A percentile compares a stretch with the other conserved stretches of the same genome.
phyloP scores from a whole-genome alignment of 2,888 invertebrate species.

The Protophormia terraenovae region DNA sequence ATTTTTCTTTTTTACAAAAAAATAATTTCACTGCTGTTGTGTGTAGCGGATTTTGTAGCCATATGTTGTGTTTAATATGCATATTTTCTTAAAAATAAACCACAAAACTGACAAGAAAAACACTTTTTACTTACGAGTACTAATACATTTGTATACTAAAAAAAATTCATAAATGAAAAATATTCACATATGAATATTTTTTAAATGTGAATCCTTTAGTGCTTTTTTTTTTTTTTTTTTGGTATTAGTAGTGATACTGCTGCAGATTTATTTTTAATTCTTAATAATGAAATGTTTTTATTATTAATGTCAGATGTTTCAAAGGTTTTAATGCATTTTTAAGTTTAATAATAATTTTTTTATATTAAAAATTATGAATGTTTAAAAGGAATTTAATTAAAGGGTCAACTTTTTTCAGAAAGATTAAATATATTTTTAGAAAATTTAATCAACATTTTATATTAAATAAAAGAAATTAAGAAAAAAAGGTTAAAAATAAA shows the following conservation, averaged over 20 bases:
- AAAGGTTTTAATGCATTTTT: not conserved
- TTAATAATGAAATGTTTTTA: not conserved
- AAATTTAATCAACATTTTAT: no score
- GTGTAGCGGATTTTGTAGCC: constrained; percentile 8
- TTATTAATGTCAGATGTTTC: not conserved
- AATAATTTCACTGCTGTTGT: not conserved
- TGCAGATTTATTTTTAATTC: constrained; percentile 14
- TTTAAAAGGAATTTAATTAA: no score
- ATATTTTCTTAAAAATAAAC: not conserved
- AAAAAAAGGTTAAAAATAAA: no score
- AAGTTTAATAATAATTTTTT: no score
- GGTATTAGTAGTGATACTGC: no score
- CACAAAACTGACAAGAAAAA: not conserved
- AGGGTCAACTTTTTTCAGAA: no score
- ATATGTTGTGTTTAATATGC: not conserved
- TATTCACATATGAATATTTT: not conserved
- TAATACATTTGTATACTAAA: not conserved
- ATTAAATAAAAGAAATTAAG: no score
- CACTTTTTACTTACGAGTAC: not conserved
- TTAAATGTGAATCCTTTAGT: not conserved
- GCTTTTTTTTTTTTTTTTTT: not conserved
- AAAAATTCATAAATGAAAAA: not conserved
- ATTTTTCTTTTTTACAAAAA: not conserved
- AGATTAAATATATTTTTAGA: no score
- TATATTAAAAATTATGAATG: no score